These are phyloP conservation scores for Hoplostethus atlanticus DNA, from an alignment of 2,797 vertebrate species.

Conservation along the genomic window DNA sequence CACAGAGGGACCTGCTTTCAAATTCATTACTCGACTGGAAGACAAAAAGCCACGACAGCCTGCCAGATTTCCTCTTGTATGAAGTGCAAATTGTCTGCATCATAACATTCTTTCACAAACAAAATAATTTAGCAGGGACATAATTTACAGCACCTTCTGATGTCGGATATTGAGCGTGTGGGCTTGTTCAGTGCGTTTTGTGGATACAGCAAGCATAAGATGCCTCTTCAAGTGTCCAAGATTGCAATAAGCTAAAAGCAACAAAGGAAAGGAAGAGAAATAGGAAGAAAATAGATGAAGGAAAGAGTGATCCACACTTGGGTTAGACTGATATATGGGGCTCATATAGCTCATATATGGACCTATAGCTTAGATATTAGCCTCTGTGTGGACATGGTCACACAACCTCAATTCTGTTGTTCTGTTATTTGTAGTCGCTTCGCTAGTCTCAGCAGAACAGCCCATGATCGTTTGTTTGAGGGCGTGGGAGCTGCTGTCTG, in stretches of 20 bases:
- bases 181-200: background rate
- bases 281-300: background rate
- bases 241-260: background rate
- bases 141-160: background rate
- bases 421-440: no score
- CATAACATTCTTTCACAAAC: constrained; percentile 37
- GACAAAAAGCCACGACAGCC: constrained; percentile 43
- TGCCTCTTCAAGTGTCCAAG: background rate
- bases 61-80: constrained; percentile 26
- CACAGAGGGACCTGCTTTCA: constrained; percentile 44
- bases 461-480: no score
- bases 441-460: no score
- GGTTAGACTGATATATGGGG: background rate
- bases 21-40: constrained; percentile 31
- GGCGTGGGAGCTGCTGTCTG: no score
- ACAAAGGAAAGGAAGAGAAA: background rate
- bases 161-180: constrained; percentile 8
- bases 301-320: background rate
- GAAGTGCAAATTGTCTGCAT: constrained; percentile 27
- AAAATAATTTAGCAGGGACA: constrained; percentile 21
- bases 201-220: background rate
- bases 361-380: background rate
- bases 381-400: no score
- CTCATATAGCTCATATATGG: no score
- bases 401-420: no score